Evolutionary conservation across 1,140 invertebrate genomes (phyloP), one percentile per base, ranked within the genome.

Genomic region (Saccostrea cuccullata): DNA sequence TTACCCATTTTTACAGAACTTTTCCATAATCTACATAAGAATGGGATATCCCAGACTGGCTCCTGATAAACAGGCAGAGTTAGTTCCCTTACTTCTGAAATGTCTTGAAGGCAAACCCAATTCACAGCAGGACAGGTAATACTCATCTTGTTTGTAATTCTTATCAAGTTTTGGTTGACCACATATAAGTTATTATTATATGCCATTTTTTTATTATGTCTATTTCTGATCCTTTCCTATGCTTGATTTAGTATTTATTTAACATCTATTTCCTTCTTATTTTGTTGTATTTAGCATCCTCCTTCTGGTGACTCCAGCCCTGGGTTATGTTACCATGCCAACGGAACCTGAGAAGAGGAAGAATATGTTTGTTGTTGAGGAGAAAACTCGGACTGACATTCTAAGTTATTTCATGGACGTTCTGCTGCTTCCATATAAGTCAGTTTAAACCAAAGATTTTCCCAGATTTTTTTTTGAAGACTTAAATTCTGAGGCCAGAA

Each of bases 1-100:
- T 40, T 11, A 5, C 26, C 13, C 55, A 11, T 56, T 20, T 84
- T 84, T 56, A 55, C 95, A 98, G 97, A 99, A 99, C 95, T 98
- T 99, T 94, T 97, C 97, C 73, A 98, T 98, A 86, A 98, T 99
- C 92, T 99, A 98, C 93, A 97, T 99, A 73, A 98, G 98, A 94
- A 96, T 98, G 96, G 98, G 98, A 23, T 99, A 97, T 96, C 97
- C 98, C 2, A 95, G 98, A 89, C 95, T 98, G 89, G 96, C 97
- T 56, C 95, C 96, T 60, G 96, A 97, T 20, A 96, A 97, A 91
- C 98, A 98, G 95, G 96, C 96, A 6, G 96, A 97, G 92, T 94
- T 98, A 82, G 96, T 98, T 23, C 97, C 98, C 30, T 95, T 96
- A 88, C 92, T 99, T 84, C 95, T 99, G 20, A 97, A 97, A 92